Evolutionary conservation across 92 coral and sea anemone species (phyloP).

Genomic region (Hydrozoanthus gracilis): DNA sequence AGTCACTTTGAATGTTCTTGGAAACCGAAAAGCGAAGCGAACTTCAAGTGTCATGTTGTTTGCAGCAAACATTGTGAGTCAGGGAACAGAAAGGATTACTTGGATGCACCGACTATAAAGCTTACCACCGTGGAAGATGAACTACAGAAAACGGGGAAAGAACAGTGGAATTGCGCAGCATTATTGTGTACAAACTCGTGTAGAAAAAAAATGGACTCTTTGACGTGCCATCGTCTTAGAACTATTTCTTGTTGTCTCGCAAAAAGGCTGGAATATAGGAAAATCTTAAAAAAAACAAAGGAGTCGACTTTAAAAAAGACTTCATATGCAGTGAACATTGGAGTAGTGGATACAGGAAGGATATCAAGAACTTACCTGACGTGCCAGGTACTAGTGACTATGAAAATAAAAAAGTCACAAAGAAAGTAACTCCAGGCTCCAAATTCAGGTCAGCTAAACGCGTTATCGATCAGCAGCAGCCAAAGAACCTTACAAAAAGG

Average conservation of each 20-base stretch:
- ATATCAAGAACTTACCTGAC: not conserved
- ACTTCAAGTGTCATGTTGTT: conserved; percentile 52
- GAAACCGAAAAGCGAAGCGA: conserved; percentile 41
- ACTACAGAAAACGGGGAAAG: conserved; percentile 6
- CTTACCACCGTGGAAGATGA: conserved; percentile 42
- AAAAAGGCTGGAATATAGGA: not conserved
- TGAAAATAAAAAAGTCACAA: not conserved
- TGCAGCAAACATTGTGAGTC: conserved; percentile 49
- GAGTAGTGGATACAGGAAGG: not conserved
- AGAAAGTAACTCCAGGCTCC: not conserved
- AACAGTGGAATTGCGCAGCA: conserved; percentile 45
- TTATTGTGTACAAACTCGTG: not conserved
- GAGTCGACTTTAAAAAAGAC: not conserved
- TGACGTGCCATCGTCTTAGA: not conserved
- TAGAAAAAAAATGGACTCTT: not conserved
- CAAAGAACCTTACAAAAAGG: not conserved
- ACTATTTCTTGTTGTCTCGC: not conserved
- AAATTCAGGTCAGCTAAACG: not conserved
- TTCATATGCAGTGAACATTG: not conserved
- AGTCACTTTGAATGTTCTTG: conserved; percentile 60
- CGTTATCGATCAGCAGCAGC: not conserved
- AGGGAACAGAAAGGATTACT: conserved; percentile 40
- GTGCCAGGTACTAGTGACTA: conserved; percentile 11
- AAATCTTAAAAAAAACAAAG: not conserved
- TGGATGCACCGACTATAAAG: conserved; percentile 53